Percentiles rank a stretch among this genome's conserved stretches.
Evolutionary conservation across 2,888 invertebrate genomes (phyloP).

Genomic region (Anoplius nigerrimus): DNA sequence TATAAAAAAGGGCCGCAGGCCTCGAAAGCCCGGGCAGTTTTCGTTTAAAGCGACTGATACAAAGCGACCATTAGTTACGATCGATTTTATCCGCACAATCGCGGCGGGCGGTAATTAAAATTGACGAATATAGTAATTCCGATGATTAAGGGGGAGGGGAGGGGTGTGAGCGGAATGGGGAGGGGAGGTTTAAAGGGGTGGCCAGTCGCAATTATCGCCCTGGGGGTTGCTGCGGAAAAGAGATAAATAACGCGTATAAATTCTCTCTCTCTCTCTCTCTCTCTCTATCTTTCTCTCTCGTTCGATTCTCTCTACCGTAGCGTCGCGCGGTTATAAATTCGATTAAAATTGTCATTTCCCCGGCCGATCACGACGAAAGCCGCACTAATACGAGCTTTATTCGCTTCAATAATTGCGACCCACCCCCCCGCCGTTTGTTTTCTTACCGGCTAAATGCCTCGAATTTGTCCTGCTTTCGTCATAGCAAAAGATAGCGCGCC

Average conservation of each 20-base stretch:
- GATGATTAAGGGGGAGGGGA: constrained; percentile 41
- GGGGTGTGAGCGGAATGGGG: neutral
- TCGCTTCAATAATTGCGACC: no score
- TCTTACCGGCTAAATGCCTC: no score
- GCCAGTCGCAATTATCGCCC: constrained; percentile 36
- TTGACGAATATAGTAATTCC: constrained; percentile 42
- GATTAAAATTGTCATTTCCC: constrained; percentile 23
- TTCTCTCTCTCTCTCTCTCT: constrained; percentile 25
- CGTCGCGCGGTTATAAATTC: constrained; percentile 23
- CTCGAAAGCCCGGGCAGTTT: no score
- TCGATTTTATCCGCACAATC: constrained; percentile 38
- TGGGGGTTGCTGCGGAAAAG: constrained; percentile 23
- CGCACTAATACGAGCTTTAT: no score
- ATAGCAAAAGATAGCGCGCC: no score
- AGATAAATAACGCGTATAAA: constrained; percentile 44
- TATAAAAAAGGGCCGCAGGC: no score
- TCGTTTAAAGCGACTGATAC: neutral
- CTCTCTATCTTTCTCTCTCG: constrained; percentile 22
- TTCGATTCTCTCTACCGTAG: constrained; percentile 19
- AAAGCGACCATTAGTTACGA: constrained; percentile 31
- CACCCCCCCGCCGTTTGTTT: no score
- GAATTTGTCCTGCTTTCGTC: no score
- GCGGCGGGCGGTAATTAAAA: constrained; percentile 43
- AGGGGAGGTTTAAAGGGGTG: neutral
- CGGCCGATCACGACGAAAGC: neutral